Percentiles rank a stretch among this genome's conserved stretches.
Conservation (phyloP, 2,888 invertebrate species). For the Meganola albula region DNA sequence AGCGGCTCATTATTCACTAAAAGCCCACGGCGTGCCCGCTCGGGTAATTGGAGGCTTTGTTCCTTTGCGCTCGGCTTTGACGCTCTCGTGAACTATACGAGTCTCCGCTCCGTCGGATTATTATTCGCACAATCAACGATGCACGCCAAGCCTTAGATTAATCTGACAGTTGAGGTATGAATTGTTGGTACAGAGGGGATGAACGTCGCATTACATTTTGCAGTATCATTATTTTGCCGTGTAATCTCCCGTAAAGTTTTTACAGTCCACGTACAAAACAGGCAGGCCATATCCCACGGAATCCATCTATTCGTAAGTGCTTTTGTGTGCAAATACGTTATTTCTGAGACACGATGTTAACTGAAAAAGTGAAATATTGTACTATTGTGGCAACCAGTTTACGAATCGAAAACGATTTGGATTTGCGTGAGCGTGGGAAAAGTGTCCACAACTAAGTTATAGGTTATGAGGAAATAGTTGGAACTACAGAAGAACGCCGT, state of each 20-base stretch:
- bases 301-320: conserved; percentile 22
- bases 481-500: conserved; percentile 23
- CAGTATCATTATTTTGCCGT: conserved; percentile 32
- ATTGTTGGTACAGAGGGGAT: conserved; percentile 48
- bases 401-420: conserved; percentile 27
- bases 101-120: conserved; percentile 51
- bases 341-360: conserved; percentile 20
- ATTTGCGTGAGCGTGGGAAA: conserved; percentile 44
- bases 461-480: conserved; percentile 32
- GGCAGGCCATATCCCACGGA: conserved; percentile 20
- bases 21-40: conserved; percentile 73
- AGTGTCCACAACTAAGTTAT: conserved; percentile 23
- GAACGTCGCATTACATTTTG: conserved; percentile 51
- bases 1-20: conserved; percentile 76
- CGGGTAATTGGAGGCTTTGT: conserved; percentile 75
- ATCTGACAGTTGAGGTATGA: conserved; percentile 64
- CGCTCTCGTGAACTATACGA: conserved; percentile 56
- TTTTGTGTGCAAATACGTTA: conserved; percentile 27
- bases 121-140: conserved; percentile 69
- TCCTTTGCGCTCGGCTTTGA: conserved; percentile 67
- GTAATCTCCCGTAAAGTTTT: conserved; percentile 32
- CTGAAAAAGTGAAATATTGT: conserved; percentile 36
- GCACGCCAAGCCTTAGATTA: conserved; percentile 55
- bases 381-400: conserved; percentile 33
- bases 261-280: conserved; percentile 33